phyloP scores from a whole-genome alignment of 2,888 invertebrate genomes.

The Campoplex nolae region DNA sequence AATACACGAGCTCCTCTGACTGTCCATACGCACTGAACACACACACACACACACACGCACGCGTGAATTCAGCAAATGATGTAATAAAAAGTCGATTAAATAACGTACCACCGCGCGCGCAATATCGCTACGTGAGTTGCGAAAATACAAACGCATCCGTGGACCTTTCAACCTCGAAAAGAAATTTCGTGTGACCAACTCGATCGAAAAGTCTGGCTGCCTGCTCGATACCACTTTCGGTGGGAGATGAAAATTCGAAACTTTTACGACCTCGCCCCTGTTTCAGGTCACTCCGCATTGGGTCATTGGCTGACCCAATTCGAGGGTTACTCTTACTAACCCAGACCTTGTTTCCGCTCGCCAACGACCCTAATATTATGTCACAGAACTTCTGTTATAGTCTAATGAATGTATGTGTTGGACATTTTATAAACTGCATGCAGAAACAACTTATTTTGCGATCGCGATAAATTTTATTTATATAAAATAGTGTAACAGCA shows the following conservation, averaged over 20 bases:
- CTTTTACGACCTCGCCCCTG: conserved; percentile 9
- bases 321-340: conserved; percentile 45
- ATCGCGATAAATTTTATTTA: too few species aligned
- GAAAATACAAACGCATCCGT: conserved; percentile 62
- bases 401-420: background rate
- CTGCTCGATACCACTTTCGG: too few species aligned
- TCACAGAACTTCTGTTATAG: background rate
- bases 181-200: conserved; percentile 10
- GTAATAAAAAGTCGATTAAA: conserved; percentile 69
- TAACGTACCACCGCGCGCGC: conserved; percentile 56
- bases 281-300: conserved; percentile 31
- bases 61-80: conserved; percentile 51
- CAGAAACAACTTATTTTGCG: background rate
- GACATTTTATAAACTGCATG: background rate
- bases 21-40: conserved; percentile 11
- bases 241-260: too few species aligned
- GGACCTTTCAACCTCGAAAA: conserved; percentile 32
- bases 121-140: conserved; percentile 58
- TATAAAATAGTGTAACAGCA: too few species aligned
- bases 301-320: conserved; percentile 49
- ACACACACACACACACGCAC: background rate
- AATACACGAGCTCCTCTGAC: too few species aligned
- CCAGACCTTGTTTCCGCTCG: conserved; percentile 57
- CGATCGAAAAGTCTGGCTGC: too few species aligned
- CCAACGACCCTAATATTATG: conserved; percentile 21